Evolutionary conservation across 2,113 vertebrate genomes (phyloP), one percentile per base, ranked within the genome.

Genomic region (Acrocephalus arundinaceus): DNA sequence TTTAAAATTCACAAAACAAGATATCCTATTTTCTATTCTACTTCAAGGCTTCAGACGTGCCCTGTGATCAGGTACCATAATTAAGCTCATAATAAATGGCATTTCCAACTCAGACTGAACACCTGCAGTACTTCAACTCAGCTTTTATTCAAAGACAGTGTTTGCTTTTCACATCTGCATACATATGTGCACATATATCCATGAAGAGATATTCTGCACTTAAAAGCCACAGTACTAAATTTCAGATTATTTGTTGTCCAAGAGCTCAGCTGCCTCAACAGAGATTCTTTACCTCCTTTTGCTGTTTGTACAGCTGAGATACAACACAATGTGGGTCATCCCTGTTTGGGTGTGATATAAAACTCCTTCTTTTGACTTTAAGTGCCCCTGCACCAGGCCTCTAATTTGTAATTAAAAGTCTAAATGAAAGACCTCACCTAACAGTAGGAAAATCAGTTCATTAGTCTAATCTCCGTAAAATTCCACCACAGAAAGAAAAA

Each of bases 331-430:
- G 55, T 86, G 59, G 93, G 52, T 55, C 72, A 81, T 55, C 48
- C 72, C 65, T 86, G 19, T 35, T 86, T 83, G 82, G 51, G 13
- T 67, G 67, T 71, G 79, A 93, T 78, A 65, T 52, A 86, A 86
- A 95, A 72, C 72, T 77, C n/a, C 15, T 85, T 37, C 18, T 87
- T 39, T 20, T 86, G 52, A 61, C 79, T 94, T 90, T 49, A 81
- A 78, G 1, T 84, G 90, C 43, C 39, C 52, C 81, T 83, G 63
- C n/a, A 90, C 25, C 17, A 94, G 75, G 76, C 45, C 92, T 88
- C 84, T 92, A 90, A 93, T 90, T 84, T 90, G 90, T 84, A 84
- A 39, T 52, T 86, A 63, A 45, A 93, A 75, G 75, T 78, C 80
- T 83, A 85, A 82, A 77, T 84, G 83, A 94, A 95, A 83, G 30